A percentile compares a stretch with the other conserved stretches of the same genome.
Conservation (phyloP, 2,113 vertebrate species). For the Oriolus oriolus region DNA sequence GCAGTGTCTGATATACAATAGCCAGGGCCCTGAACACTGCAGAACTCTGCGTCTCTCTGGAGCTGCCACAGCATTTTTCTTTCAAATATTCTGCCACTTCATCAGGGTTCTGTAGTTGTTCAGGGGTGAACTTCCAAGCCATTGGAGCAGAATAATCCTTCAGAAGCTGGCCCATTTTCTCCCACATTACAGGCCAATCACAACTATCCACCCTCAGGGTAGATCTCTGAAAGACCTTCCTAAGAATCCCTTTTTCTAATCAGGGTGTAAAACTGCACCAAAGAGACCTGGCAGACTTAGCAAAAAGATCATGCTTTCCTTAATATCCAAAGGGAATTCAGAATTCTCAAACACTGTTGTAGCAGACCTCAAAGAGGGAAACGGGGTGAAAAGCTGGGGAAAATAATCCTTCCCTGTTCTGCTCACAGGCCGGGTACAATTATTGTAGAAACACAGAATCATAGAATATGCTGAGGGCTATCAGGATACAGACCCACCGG, state of each 20-base stretch:
- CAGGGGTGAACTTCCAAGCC: not conserved
- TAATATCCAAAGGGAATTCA: not conserved
- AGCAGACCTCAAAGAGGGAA: not conserved
- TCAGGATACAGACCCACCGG: not conserved
- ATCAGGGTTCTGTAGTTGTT: not conserved
- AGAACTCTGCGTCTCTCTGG: not conserved
- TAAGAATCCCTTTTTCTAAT: not conserved
- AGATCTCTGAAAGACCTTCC: not conserved
- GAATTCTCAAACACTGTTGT: not conserved
- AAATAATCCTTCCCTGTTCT: not conserved
- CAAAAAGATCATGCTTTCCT: not conserved
- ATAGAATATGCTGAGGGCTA: not conserved
- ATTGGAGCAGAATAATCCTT: not conserved
- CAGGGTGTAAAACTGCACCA: not conserved
- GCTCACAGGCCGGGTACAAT: not conserved
- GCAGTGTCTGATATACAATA: not conserved
- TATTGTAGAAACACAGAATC: not conserved
- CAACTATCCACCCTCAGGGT: not conserved
- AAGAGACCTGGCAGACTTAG: not conserved
- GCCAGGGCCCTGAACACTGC: not conserved
- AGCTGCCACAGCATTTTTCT: not conserved
- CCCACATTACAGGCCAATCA: not conserved
- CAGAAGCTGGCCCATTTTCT: not conserved
- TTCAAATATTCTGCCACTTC: not conserved
- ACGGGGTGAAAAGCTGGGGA: not conserved